Evolutionary conservation across 2,113 vertebrate species (phyloP).

Genomic region (Microcebus griseorufus): DNA sequence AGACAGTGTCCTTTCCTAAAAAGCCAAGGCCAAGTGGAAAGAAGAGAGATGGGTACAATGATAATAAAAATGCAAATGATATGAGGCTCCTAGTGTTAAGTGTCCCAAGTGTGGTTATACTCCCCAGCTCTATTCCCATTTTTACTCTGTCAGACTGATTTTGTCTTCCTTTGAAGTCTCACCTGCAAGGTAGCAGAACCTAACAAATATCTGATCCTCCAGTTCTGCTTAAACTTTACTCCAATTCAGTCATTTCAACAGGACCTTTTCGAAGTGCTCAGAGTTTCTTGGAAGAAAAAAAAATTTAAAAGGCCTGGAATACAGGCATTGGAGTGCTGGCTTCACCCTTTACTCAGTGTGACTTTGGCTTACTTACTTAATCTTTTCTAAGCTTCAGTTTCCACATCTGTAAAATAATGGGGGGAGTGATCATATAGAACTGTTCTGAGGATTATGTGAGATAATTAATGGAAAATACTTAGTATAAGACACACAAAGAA

Average conservation of each 20-base stretch:
- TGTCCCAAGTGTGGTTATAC: too few species aligned
- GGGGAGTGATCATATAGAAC: neutral
- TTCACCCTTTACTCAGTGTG: neutral
- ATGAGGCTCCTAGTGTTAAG: neutral
- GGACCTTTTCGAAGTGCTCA: neutral
- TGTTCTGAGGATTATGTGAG: neutral
- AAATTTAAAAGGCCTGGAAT: neutral
- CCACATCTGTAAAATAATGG: neutral
- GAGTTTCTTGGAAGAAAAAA: neutral
- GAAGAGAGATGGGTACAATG: neutral
- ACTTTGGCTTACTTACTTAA: neutral
- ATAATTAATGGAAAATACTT: neutral
- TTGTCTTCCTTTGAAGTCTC: neutral
- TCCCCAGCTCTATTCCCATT: neutral
- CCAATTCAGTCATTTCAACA: neutral
- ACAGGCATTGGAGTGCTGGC: neutral
- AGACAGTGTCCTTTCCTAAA: neutral
- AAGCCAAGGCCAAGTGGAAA: neutral
- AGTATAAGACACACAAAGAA: neutral
- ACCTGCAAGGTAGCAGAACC: neutral
- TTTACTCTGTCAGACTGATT: neutral
- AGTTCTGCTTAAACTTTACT: neutral
- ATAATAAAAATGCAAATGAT: neutral
- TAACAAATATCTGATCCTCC: neutral
- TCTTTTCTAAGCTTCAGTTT: neutral